A percentile compares a stretch with the other conserved stretches of the same genome.
phyloP scores from a whole-genome alignment of 2,113 vertebrate species.

The Progne subis region DNA sequence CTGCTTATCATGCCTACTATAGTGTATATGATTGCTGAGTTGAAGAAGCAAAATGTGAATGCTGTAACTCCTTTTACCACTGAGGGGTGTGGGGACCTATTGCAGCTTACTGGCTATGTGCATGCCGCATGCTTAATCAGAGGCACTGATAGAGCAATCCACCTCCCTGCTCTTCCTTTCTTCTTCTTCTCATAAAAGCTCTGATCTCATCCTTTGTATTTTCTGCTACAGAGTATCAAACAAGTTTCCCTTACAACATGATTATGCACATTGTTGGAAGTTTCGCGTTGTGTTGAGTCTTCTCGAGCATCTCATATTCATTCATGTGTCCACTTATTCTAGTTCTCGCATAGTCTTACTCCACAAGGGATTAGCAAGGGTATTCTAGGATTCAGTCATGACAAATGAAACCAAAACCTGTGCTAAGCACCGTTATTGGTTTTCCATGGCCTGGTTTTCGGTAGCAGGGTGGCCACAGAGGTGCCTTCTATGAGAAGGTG shows the following conservation, averaged over 20 bases:
- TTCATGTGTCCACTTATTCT: not conserved
- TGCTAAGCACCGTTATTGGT: not conserved
- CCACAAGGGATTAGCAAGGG: not conserved
- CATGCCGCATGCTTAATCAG: accelerated
- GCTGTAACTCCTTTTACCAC: not conserved
- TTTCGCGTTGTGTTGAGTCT: not conserved
- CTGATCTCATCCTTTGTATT: not conserved
- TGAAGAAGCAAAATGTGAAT: not conserved
- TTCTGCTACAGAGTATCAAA: not conserved
- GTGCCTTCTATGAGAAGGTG: not conserved
- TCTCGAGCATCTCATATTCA: not conserved
- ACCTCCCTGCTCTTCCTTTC: not conserved
- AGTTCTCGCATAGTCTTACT: not conserved
- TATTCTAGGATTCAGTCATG: not conserved
- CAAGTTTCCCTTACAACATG: not conserved
- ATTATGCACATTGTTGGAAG: not conserved
- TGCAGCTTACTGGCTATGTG: not conserved
- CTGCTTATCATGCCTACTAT: not conserved
- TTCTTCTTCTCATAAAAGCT: not conserved
- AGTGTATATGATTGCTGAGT: not conserved
- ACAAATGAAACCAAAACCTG: not conserved
- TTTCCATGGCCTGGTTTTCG: not conserved
- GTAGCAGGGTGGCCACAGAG: not conserved
- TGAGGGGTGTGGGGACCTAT: not conserved
- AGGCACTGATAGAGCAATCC: not conserved